phyloP scores from a whole-genome alignment of 2,797 vertebrate genomes.

The Acanthopagrus latus region DNA sequence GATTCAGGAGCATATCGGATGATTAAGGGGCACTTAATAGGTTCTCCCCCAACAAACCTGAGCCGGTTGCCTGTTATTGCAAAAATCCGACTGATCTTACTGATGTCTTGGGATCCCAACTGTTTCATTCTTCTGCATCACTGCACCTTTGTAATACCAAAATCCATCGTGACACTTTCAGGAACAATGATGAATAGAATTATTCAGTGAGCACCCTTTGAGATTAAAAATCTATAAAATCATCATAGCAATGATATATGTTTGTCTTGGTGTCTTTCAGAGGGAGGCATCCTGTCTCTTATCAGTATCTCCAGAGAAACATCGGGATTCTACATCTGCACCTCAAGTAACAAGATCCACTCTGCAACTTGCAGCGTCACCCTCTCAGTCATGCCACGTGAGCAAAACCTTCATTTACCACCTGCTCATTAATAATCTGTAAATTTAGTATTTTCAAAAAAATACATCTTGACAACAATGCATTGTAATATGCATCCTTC shows the following conservation, averaged over 20 bases:
- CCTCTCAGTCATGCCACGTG: constrained; percentile 84
- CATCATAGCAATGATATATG: neutral
- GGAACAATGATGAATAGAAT: neutral
- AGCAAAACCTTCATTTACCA: constrained; percentile 32
- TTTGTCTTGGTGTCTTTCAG: constrained; percentile 54
- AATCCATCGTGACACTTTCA: neutral
- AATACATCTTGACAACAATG: neutral
- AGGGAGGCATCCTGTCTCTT: constrained; percentile 83
- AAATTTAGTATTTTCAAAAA: too few relatives aligned
- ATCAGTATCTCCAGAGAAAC: constrained; percentile 88
- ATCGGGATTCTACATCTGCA: constrained; percentile 91
- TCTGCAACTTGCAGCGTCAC: constrained; percentile 88
- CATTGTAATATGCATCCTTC: neutral
- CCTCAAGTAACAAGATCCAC: constrained; percentile 85
- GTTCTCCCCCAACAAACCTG: neutral
- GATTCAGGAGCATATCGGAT: neutral
- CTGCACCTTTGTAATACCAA: neutral
- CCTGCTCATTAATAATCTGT: neutral
- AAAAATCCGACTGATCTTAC: too few relatives aligned
- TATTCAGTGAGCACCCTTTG: neutral
- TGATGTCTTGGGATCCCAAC: too few relatives aligned
- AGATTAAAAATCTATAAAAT: neutral
- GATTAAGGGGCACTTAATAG: neutral
- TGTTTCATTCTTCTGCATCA: neutral
- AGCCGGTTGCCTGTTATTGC: neutral